Evolutionary conservation across 2,888 invertebrate species (phyloP), one percentile per base, ranked within the genome.

Genomic region (Epirrhoe tristata): DNA sequence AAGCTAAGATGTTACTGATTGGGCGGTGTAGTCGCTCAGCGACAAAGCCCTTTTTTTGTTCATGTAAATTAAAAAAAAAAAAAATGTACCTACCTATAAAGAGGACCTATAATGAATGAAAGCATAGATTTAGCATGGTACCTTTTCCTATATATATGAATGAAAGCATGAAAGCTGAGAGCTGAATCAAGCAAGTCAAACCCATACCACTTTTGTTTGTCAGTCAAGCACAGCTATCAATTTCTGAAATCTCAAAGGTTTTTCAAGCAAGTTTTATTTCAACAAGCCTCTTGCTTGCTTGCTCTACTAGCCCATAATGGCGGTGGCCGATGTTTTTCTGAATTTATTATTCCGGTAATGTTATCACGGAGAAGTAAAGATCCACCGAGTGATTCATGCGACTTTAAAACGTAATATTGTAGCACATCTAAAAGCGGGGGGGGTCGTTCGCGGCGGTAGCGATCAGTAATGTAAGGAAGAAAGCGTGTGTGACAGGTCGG

Each of bases 381-480:
- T 51, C n/a, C 24, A 50, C 6, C 63, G 24, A 63, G 57, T 17
- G 43, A 34, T 46, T 39, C 32, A 32, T 63, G 63, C 52, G 57
- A 43, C 14, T 32, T 39, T 6, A 52, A 52, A 57, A n/a, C 14
- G 6, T 55, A 24, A 17, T 10, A 24, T 48, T 8, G 34, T 24
- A 56, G 6, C 39, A 10, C 39, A 1, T 10, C 4, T 17, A 50
- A 7, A 12, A 12, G 39, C 34, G 43, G 56, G 36, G 24, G n/a
- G 62, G 48, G 58, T 46, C 48, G 39, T 17, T 32, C 43, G 39
- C 51, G 52, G 46, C 32, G 17, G n/a, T 16, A 24, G 24, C 55
- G 34, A 10, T 58, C 57, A 48, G 57, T 46, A n/a, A 55, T 55
- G 61, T 63, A 57, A 63, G 39, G 63, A 51, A 51, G 34, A 6